Conservation (phyloP, 2,888 invertebrate species). For the Polyploca ridens region DNA sequence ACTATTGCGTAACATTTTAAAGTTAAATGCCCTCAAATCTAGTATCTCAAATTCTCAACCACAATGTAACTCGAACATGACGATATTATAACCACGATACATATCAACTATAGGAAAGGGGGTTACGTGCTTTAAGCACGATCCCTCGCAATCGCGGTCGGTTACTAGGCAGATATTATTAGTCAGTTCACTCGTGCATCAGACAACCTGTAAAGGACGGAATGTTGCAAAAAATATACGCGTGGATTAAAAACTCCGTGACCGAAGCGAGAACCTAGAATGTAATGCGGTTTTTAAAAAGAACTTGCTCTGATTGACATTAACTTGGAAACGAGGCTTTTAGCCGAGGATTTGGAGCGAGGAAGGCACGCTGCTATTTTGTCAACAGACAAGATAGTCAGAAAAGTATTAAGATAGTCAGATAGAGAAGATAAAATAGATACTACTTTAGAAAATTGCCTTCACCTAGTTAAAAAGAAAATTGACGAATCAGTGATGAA, state of each 20-base stretch:
- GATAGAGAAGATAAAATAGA: background rate
- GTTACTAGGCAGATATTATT: conserved; percentile 44
- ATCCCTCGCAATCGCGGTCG: conserved; percentile 26
- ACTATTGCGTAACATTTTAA: background rate
- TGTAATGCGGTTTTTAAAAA: conserved; percentile 5
- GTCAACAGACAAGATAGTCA: background rate
- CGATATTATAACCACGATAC: background rate
- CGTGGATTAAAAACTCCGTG: conserved; percentile 12
- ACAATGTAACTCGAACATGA: background rate
- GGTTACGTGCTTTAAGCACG: conserved; percentile 23
- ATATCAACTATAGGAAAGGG: background rate
- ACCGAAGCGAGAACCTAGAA: conserved; percentile 9
- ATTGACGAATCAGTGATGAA: no score
- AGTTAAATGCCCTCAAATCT: background rate
- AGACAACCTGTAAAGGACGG: conserved; percentile 38
- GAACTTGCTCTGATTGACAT: background rate
- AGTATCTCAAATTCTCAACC: background rate
- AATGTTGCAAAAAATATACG: conserved; percentile 40
- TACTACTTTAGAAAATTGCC: background rate
- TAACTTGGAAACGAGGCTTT: background rate
- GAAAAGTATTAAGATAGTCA: no score
- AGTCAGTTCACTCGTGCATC: conserved; percentile 46
- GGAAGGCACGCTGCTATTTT: background rate
- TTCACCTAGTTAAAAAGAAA: background rate
- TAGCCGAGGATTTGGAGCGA: background rate